phyloP scores from a whole-genome alignment of 37 sponge, comb jelly and placozoan genomes.

The Chondrilla cf. caribensis region DNA sequence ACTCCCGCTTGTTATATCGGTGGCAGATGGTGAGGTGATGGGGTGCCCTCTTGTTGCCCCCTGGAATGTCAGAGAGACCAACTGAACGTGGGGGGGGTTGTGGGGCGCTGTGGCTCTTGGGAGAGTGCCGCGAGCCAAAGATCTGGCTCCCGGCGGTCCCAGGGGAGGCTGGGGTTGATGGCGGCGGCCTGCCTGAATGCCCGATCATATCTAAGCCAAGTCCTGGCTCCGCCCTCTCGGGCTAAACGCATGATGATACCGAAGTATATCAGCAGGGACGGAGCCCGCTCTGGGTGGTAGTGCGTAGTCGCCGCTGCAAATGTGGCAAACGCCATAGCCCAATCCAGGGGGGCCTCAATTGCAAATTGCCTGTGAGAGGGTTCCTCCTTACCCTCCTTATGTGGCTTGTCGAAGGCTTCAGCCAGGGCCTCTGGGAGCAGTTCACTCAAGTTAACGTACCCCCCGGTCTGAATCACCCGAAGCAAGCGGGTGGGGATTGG shows the following conservation, averaged over 20 bases:
- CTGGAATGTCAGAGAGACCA: background rate
- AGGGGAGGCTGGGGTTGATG: background rate
- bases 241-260: background rate
- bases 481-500: background rate
- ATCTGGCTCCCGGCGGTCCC: slow-evolving; percentile 11
- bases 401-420: background rate
- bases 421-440: background rate
- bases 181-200: slow-evolving; percentile 19
- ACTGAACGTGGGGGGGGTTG: background rate
- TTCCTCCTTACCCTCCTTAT: background rate
- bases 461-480: background rate
- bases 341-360: background rate
- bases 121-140: background rate
- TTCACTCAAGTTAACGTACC: too few species aligned
- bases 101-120: background rate
- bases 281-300: background rate
- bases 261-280: background rate
- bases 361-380: background rate
- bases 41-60: background rate
- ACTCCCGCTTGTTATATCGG: background rate
- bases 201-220: slow-evolving; percentile 4
- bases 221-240: background rate
- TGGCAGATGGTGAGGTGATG: background rate
- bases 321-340: background rate
- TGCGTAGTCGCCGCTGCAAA: background rate